A percentile compares a stretch with the other conserved stretches of the same genome.
These are phyloP conservation scores for Cossypha heuglini DNA, from an alignment of 2,797 vertebrate genomes.

Conservation along the genomic window DNA sequence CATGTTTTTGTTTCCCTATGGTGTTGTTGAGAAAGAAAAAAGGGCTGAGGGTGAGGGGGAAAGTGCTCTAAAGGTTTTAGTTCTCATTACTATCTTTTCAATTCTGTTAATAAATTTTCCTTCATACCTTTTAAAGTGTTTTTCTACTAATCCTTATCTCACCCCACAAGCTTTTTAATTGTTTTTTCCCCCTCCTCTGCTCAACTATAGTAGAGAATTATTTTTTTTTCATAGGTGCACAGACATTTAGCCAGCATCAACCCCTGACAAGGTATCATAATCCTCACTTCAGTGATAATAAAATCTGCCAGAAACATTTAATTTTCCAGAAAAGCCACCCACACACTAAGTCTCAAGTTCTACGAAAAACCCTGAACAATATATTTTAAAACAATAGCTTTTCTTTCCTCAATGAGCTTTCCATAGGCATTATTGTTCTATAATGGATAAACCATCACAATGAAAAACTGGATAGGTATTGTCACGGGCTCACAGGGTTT, in stretches of 20 bases:
- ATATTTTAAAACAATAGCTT: not conserved
- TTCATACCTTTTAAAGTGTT: not conserved
- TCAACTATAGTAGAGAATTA: not conserved
- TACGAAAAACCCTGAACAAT: not conserved
- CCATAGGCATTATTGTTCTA: not conserved
- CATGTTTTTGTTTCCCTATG: not conserved
- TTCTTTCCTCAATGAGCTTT: not conserved
- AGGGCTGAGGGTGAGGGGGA: too few species aligned
- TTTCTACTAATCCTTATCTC: not conserved
- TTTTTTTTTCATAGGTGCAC: not conserved
- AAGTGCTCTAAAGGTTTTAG: not conserved
- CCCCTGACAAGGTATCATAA: not conserved
- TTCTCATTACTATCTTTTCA: not conserved
- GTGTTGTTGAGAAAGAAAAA: not conserved
- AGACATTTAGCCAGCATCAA: not conserved
- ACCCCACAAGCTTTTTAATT: not conserved
- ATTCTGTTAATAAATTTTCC: not conserved
- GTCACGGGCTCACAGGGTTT: fast-evolving
- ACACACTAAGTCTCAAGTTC: not conserved
- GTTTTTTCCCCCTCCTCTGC: not conserved
- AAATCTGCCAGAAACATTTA: not conserved
- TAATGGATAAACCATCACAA: not conserved
- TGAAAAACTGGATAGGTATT: not conserved
- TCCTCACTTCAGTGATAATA: not conserved
- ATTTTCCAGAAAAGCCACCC: not conserved